A percentile compares a stretch with the other conserved stretches of the same genome.
These are phyloP conservation scores for Berghia stephanieae DNA, from an alignment of 1,140 invertebrate genomes.

Conservation along the genomic window DNA sequence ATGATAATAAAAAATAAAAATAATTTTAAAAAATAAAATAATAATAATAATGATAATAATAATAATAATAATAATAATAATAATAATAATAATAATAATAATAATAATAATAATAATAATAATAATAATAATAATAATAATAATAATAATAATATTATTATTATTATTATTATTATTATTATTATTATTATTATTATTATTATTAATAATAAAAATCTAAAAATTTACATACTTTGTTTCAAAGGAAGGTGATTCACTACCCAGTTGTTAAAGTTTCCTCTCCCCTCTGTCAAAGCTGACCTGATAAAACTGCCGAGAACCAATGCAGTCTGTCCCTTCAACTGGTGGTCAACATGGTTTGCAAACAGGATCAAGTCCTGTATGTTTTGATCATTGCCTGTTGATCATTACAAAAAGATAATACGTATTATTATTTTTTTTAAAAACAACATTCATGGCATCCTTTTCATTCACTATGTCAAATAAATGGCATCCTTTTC, in stretches of 20 bases:
- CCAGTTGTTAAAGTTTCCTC: constrained; percentile 68
- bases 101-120: too few species aligned
- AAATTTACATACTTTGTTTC: constrained; percentile 32
- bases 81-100: background rate
- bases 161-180: too few species aligned
- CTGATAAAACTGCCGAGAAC: constrained; percentile 74
- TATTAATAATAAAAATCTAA: too few species aligned
- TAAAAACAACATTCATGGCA: background rate
- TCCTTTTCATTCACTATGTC: background rate
- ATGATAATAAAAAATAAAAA: too few species aligned
- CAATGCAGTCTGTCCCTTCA: constrained; percentile 78
- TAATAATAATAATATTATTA: too few species aligned
- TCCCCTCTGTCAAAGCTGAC: constrained; percentile 72
- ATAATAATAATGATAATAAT: background rate
- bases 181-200: too few species aligned
- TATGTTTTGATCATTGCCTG: constrained; percentile 68
- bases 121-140: too few species aligned
- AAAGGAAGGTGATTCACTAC: constrained; percentile 29
- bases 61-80: background rate
- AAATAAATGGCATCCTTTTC: too few species aligned
- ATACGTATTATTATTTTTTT: background rate
- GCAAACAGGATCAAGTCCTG: constrained; percentile 77
- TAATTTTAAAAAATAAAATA: too few species aligned
- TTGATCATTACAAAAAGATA: background rate
- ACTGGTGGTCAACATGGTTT: constrained; percentile 82